Evolutionary conservation across 2,888 invertebrate species (phyloP).

Genomic region (Hypercompe scribonia): DNA sequence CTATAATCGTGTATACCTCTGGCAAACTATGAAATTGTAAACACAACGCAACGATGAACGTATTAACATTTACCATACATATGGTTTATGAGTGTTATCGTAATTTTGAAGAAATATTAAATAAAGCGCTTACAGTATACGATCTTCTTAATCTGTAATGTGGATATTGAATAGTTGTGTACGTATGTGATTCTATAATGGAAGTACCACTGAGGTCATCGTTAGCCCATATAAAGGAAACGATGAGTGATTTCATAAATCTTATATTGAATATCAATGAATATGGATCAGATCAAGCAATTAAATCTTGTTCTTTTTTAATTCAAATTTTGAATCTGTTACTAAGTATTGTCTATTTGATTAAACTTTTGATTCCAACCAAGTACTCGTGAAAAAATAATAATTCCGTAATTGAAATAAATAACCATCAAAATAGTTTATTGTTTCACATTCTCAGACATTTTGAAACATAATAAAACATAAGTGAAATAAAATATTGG

Average conservation of each 20-base stretch:
- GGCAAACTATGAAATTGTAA: constrained; percentile 57
- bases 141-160: constrained; percentile 19
- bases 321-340: background rate
- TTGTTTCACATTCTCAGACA: too few relatives aligned
- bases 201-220: background rate
- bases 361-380: too few relatives aligned
- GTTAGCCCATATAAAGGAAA: background rate
- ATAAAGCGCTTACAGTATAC: constrained; percentile 27
- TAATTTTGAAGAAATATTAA: constrained; percentile 37
- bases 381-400: too few relatives aligned
- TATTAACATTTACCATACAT: constrained; percentile 63
- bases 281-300: background rate
- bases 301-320: too few relatives aligned
- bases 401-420: too few relatives aligned
- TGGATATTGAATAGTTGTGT: constrained; percentile 1
- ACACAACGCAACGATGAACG: constrained; percentile 46
- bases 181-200: constrained; percentile 1
- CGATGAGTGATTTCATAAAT: background rate
- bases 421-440: too few relatives aligned
- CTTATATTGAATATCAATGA: background rate
- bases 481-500: too few relatives aligned
- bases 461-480: too few relatives aligned
- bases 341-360: background rate
- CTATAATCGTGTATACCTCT: constrained; percentile 54
- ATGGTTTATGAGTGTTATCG: constrained; percentile 55